These are phyloP conservation scores for Fratercula arctica DNA, from an alignment of 2,797 vertebrate genomes.

Conservation along the genomic window DNA sequence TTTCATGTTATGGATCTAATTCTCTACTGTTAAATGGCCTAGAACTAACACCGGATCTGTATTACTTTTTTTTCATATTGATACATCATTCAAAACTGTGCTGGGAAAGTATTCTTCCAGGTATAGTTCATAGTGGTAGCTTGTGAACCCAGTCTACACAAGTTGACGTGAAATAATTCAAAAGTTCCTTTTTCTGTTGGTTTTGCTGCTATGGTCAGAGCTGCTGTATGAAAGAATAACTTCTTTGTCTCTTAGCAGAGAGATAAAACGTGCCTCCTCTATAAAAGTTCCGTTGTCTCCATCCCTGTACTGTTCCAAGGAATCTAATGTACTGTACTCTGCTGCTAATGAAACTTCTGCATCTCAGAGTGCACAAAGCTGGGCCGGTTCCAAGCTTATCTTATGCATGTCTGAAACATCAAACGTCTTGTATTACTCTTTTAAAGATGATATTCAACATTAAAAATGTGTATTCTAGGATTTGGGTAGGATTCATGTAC, in stretches of 20 bases:
- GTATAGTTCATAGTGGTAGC: background rate
- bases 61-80: background rate
- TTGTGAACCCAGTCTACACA: background rate
- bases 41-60: background rate
- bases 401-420: background rate
- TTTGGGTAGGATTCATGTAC: background rate
- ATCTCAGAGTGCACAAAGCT: background rate
- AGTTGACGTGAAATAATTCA: background rate
- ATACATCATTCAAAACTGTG: accelerated
- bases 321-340: background rate
- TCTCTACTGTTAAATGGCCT: background rate
- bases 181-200: background rate
- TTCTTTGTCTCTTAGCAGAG: background rate
- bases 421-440: background rate
- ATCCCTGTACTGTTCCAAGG: background rate
- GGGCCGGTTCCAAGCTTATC: background rate
- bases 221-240: background rate
- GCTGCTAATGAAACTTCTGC: background rate
- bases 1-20: background rate
- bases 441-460: background rate
- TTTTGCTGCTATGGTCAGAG: background rate
- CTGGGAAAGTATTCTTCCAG: background rate
- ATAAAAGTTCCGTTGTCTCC: background rate
- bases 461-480: background rate
- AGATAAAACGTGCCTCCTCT: no score